Conservation (phyloP, 1,140 invertebrate species). For the Bombus sylvicola region DNA sequence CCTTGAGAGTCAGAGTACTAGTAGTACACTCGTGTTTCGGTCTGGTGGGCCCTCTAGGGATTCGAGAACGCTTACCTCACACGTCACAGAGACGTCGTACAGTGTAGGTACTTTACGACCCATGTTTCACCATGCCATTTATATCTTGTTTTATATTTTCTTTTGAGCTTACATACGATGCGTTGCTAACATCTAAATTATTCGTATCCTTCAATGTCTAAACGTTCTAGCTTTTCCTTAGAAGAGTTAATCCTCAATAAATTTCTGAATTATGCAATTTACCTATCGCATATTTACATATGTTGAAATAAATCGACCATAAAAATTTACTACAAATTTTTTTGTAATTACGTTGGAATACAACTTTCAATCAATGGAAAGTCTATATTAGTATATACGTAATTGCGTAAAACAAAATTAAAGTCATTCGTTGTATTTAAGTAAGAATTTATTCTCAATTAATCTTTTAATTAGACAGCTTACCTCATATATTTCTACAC, state of each 20-base stretch:
- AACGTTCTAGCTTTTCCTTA: not conserved
- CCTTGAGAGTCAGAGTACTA: slow-evolving; percentile 48
- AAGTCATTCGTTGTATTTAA: too few species aligned
- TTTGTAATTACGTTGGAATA: too few species aligned
- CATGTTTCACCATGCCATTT: slow-evolving; percentile 46
- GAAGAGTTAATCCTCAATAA: not conserved
- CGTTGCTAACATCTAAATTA: not conserved
- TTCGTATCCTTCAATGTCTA: not conserved
- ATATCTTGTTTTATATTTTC: slow-evolving; percentile 2
- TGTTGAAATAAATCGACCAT: too few species aligned
- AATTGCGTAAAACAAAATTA: too few species aligned
- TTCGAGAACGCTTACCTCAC: slow-evolving; percentile 51
- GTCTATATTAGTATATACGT: too few species aligned
- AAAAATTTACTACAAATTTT: too few species aligned
- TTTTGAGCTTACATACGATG: not conserved
- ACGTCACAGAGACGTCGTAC: slow-evolving; percentile 53
- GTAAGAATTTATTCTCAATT: too few species aligned
- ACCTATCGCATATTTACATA: not conserved
- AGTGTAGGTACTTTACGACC: slow-evolving; percentile 48
- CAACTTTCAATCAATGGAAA: too few species aligned
- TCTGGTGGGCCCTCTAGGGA: slow-evolving; percentile 47
- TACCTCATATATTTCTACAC: too few species aligned
- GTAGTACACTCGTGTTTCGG: slow-evolving; percentile 53
- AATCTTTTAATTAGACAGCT: too few species aligned
- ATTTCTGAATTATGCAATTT: not conserved